Percentiles rank a stretch among this genome's conserved stretches.
Conservation (phyloP, 1,140 invertebrate species). For the honey bee (Apis mellifera) region DNA sequence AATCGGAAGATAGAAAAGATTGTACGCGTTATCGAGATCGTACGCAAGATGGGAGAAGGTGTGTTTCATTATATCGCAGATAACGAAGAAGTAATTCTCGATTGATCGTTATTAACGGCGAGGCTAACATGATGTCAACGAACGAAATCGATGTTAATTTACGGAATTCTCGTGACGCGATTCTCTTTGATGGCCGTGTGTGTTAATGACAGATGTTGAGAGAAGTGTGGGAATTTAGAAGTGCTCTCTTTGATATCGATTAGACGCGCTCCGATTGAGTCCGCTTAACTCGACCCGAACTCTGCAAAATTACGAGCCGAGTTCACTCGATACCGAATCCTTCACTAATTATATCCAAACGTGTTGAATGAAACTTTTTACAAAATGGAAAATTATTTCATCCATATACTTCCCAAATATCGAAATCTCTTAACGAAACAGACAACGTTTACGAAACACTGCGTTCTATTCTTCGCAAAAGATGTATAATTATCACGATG, state of each 20-base stretch:
- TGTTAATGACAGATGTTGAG: conserved; percentile 7
- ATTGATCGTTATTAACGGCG: no score
- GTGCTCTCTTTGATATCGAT: conserved; percentile 5
- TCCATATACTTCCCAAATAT: no score
- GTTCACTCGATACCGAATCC: not conserved
- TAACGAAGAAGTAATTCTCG: no score
- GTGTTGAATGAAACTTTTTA: not conserved
- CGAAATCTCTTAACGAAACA: no score
- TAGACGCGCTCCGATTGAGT: not conserved
- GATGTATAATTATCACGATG: conserved; percentile 7
- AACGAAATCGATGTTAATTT: conserved; percentile 5
- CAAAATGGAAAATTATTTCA: not conserved
- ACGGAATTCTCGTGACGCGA: not conserved
- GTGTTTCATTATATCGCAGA: no score
- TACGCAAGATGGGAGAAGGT: no score
- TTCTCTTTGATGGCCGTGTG: not conserved
- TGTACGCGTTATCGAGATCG: not conserved
- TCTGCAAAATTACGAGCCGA: not conserved
- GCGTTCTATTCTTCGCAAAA: not conserved
- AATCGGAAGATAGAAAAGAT: not conserved
- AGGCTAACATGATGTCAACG: no score
- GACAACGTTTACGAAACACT: not conserved
- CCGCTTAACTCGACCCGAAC: not conserved
- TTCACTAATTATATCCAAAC: not conserved
- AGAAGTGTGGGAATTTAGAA: conserved; percentile 19